These are phyloP conservation scores for Petroica traversi DNA, from an alignment of 2,113 vertebrate species.

Conservation along the genomic window DNA sequence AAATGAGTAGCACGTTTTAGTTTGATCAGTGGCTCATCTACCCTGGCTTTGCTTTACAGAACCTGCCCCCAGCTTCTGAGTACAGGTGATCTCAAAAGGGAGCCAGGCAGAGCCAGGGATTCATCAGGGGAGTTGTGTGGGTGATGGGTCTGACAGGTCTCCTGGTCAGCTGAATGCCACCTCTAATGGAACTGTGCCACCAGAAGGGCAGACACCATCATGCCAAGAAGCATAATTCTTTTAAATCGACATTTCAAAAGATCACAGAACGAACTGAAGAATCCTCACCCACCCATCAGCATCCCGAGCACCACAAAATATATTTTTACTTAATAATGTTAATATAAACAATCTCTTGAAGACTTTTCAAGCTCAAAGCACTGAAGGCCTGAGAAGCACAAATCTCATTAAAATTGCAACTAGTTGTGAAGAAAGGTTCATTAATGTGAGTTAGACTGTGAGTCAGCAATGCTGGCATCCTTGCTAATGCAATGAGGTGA, in stretches of 20 bases:
- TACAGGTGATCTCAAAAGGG: neutral
- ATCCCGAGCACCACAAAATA: neutral
- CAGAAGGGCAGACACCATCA: neutral
- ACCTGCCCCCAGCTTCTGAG: neutral
- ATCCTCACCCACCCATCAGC: neutral
- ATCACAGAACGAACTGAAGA: neutral
- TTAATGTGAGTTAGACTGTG: neutral
- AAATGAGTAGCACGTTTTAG: neutral
- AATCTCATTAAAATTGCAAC: neutral
- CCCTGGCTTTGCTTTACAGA: neutral
- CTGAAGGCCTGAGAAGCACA: neutral
- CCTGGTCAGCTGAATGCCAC: neutral
- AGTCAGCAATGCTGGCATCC: neutral
- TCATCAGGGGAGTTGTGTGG: neutral
- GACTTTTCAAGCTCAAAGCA: neutral
- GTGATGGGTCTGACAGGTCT: neutral
- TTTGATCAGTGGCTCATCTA: neutral
- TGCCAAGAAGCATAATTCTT: neutral
- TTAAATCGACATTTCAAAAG: neutral
- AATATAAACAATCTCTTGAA: neutral
- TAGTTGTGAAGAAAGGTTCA: neutral
- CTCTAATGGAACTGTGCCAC: neutral
- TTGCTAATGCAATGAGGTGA: neutral
- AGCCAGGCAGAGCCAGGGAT: neutral
- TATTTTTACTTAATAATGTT: neutral